Evolutionary conservation across 2,113 vertebrate genomes (phyloP), one percentile per base, ranked within the genome.

Genomic region (Cygnus buccinator): DNA sequence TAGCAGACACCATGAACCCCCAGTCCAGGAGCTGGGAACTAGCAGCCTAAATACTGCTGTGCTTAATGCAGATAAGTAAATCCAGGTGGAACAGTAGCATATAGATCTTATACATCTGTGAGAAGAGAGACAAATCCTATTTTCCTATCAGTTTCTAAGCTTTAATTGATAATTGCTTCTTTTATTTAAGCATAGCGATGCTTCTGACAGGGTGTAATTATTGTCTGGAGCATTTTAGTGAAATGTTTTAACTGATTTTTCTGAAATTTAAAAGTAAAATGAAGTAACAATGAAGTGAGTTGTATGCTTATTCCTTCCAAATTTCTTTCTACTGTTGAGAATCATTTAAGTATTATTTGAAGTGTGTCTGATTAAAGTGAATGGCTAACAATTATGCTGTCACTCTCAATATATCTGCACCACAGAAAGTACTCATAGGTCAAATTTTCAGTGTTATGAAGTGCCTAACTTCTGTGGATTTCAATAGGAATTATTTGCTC

Each of bases 181-280:
- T 75, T 22, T 19, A 11, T 86, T 90, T 82, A 78, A 94, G 22
- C 29, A 37, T 13, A 89, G 28, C 31, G 39, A 16, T 70, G 44
- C 50, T 92, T 74, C 52, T 95, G 35, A 72, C 23, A 61, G 39
- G 17, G 33, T 70, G 9, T 6, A n/a, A 16, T 68, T 86, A 33
- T 11, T 84, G 31, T 62, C 78, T 82, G 28, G 43, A 43, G 31
- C 13, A 29, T 81, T 89, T 81, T 55, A 75, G 65, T 72, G 41
- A 71, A 46, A 65, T 66, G 26, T 81, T 96, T 84, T 72, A 75
- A 77, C 33, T 65, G 39, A 23, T 57, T 13, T 90, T 95, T 92
- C 28, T 92, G 25, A 84, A 61, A 37, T 68, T 83, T 71, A 26
- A 87, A 96, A 88, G 17, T 54, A 17, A 90, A 96, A 96, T 95